Base-by-base conservation (phyloP, 2,888 invertebrate genomes). In the Torymus tubicola region DNA sequence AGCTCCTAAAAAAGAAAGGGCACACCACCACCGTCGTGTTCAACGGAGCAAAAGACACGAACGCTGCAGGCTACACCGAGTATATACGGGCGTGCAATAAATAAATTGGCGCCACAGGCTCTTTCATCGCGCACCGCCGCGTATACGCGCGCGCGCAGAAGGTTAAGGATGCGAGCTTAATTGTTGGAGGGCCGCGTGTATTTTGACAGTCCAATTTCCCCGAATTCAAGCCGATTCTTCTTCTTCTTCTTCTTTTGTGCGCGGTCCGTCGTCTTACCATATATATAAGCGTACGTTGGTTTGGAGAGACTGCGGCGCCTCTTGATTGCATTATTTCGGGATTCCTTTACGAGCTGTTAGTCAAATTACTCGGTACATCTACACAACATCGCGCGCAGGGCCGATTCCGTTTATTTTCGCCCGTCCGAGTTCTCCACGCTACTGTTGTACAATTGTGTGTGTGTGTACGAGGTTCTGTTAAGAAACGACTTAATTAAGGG, bases 141-240 rank as follows among this genome's bases (percentile, higher is more conserved):
- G 12, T 42, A 42, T 21, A 21, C 21, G 21, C 5, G 8, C 42
- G 2, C 21, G 21, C 5, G 8, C 42, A 42, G 10, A 42, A 11
- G 53, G 18, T 16, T n/a, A 11, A 31, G 21, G n/a, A 53, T 12
- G 21, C 21, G 50, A 57, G 57, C 61, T 61, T 68, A 55, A 72
- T 71, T 78, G 67, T 67, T 61, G 52, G 21, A 21, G n/a, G 16
- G 21, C 50, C 65, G n/a, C 68, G 18, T 31, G 58, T 57, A 65
- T 65, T 72, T 76, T 61, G 80, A 80, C 72, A 80, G 67, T 75
- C 55, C 55, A 72, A 80, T 80, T 80, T 80, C 76, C 58, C 50
- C 60, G 71, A 80, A 80, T 76, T 31, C 18, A 14, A 64, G 52
- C 24, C 14, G n/a, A 58, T 18, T 13, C n/a, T 24, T 52, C 50